Evolutionary conservation across 1,140 invertebrate species (phyloP).

Genomic region (Bombyx mandarina): DNA sequence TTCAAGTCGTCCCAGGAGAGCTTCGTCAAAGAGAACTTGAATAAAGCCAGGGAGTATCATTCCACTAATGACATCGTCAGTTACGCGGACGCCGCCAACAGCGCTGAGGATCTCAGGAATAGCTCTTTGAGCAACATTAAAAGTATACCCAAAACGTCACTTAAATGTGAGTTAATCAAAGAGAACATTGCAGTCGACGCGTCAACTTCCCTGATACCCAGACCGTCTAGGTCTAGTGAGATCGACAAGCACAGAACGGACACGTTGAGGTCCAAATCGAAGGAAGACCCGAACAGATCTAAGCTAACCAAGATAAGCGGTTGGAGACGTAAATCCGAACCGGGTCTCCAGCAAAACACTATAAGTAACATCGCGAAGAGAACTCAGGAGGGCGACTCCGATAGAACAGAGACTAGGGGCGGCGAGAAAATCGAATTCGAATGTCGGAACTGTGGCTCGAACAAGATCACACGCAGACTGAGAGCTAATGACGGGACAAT

Average conservation of each 20-base stretch:
- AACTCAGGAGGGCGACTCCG: conserved; percentile 47
- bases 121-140: conserved; percentile 41
- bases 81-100: conserved; percentile 46
- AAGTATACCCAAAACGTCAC: conserved; percentile 61
- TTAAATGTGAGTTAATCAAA: conserved; percentile 67
- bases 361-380: conserved; percentile 37
- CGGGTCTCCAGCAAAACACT: conserved; percentile 69
- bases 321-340: conserved; percentile 82
- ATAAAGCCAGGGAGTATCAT: conserved; percentile 57
- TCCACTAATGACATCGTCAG: conserved; percentile 60
- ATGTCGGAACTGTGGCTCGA: conserved; percentile 60
- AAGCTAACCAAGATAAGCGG: conserved; percentile 72
- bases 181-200: conserved; percentile 62
- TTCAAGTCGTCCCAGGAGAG: conserved; percentile 64
- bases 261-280: conserved; percentile 56
- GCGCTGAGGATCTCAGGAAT: conserved; percentile 48
- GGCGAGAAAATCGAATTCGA: conserved; percentile 62
- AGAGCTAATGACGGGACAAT: conserved; percentile 34
- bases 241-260: conserved; percentile 41
- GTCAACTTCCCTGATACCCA: conserved; percentile 31
- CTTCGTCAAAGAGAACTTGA: conserved; percentile 51
- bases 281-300: conserved; percentile 64
- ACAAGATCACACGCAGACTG: conserved; percentile 48
- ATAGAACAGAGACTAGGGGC: conserved; percentile 37
- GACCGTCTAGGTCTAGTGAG: conserved; percentile 53